Percentiles rank a stretch among this genome's conserved stretches.
These are phyloP conservation scores for Pantelozetes paolii DNA, from an alignment of 2,888 invertebrate species.

Conservation along the genomic window DNA sequence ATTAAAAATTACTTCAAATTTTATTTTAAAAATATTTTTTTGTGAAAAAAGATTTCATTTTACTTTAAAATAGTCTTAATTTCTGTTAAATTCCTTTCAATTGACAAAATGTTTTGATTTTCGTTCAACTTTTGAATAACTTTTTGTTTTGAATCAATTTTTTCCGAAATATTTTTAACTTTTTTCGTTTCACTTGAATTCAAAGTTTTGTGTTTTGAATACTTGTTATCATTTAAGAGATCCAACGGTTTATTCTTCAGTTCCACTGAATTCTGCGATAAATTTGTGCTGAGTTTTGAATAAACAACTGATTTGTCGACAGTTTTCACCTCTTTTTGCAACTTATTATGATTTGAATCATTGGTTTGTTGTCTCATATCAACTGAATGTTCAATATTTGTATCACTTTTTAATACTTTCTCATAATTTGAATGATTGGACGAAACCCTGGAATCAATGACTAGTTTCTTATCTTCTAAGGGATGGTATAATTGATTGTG, in stretches of 20 bases:
- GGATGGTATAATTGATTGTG: slow-evolving; percentile 51
- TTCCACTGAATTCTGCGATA: neutral
- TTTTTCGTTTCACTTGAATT: neutral
- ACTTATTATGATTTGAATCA: neutral
- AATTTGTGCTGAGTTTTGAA: too few relatives aligned
- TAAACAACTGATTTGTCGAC: too few relatives aligned
- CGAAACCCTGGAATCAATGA: neutral
- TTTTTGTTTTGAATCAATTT: too few relatives aligned
- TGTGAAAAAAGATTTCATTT: too few relatives aligned
- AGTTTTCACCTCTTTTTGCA: neutral
- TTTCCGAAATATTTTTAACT: too few relatives aligned
- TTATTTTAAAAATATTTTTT: too few relatives aligned
- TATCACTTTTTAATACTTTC: neutral
- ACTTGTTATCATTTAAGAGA: neutral
- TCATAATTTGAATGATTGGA: neutral
- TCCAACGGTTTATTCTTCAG: neutral
- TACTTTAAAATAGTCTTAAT: too few relatives aligned
- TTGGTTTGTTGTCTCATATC: neutral
- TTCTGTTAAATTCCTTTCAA: too few relatives aligned
- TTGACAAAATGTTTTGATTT: too few relatives aligned
- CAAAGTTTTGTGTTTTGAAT: neutral
- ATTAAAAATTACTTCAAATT: too few relatives aligned
- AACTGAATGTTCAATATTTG: neutral
- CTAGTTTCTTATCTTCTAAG: slow-evolving; percentile 19
- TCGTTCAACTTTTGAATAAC: too few relatives aligned